Evolutionary conservation across 2,113 vertebrate species (phyloP).

Genomic region (Pipa parva): DNA sequence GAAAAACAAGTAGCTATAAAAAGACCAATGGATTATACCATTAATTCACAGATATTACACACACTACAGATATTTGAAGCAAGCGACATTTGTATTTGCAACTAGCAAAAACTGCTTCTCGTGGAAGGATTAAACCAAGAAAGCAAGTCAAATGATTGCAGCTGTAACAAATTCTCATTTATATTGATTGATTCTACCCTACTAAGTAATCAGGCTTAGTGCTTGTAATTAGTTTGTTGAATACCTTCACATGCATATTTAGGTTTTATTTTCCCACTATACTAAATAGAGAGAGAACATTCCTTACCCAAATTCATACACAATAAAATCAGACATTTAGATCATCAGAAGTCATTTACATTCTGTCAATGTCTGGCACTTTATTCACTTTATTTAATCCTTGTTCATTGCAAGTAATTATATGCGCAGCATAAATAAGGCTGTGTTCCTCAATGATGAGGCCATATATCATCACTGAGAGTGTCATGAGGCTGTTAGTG

Average conservation of each 20-base stretch:
- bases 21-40: background rate
- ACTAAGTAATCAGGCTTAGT: conserved; percentile 17
- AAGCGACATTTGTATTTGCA: background rate
- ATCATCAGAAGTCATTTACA: background rate
- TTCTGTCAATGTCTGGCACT: background rate
- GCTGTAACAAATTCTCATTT: conserved; percentile 15
- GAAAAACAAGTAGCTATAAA: background rate
- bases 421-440: too few relatives aligned
- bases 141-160: conserved; percentile 2
- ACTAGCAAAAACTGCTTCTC: background rate
- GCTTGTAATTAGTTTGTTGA: conserved; percentile 15
- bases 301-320: conserved; percentile 3
- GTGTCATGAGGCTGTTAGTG: too few relatives aligned
- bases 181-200: background rate
- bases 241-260: conserved; percentile 11
- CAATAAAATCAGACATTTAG: conserved; percentile 2
- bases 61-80: background rate
- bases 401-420: too few relatives aligned
- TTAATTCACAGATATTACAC: background rate
- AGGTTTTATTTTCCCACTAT: conserved; percentile 8
- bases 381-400: background rate
- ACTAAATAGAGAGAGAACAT: background rate
- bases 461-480: too few relatives aligned
- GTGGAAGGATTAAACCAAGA: background rate
- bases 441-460: too few relatives aligned